Evolutionary conservation across 2,888 invertebrate species (phyloP).

Genomic region (Dynastes grantii): DNA sequence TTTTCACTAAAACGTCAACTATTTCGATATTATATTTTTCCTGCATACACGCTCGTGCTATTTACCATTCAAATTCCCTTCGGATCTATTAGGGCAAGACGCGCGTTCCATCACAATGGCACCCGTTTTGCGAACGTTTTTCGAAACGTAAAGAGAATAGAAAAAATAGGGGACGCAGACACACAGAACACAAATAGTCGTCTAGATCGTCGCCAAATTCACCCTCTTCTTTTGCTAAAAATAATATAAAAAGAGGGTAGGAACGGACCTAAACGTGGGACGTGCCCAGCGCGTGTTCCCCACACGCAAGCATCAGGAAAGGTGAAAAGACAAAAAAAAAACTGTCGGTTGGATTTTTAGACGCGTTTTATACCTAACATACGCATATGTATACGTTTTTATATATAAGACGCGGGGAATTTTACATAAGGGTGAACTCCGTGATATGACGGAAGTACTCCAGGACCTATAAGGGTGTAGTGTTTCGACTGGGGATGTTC

Average conservation of each 20-base stretch:
- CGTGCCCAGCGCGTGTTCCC: conserved; percentile 59
- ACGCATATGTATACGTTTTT: too few species aligned
- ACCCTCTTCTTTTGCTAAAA: conserved; percentile 57
- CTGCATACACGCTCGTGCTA: conserved; percentile 6
- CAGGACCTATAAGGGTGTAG: conserved; percentile 31
- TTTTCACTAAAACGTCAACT: conserved; percentile 1
- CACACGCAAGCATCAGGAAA: conserved; percentile 51
- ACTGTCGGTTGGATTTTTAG: conserved; percentile 57
- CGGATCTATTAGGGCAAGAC: background rate
- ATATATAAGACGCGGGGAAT: conserved; percentile 51
- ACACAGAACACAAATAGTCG: conserved; percentile 49
- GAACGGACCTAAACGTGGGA: conserved; percentile 53
- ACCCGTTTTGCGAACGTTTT: conserved; percentile 23
- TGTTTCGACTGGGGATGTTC: conserved; percentile 23
- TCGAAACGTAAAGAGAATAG: conserved; percentile 43
- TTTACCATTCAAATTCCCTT: conserved; percentile 24
- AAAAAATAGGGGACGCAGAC: conserved; percentile 55
- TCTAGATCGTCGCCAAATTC: conserved; percentile 20
- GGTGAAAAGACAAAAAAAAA: conserved; percentile 49
- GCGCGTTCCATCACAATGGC: conserved; percentile 36
- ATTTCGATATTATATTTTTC: background rate
- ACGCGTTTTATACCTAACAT: conserved; percentile 31
- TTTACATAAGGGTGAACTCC: conserved; percentile 56
- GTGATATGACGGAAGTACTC: conserved; percentile 45
- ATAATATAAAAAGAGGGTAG: conserved; percentile 60